A percentile compares a stretch with the other conserved stretches of the same genome.
Conservation (phyloP, 2,113 vertebrate species). For the Erythrocercus mccallii region DNA sequence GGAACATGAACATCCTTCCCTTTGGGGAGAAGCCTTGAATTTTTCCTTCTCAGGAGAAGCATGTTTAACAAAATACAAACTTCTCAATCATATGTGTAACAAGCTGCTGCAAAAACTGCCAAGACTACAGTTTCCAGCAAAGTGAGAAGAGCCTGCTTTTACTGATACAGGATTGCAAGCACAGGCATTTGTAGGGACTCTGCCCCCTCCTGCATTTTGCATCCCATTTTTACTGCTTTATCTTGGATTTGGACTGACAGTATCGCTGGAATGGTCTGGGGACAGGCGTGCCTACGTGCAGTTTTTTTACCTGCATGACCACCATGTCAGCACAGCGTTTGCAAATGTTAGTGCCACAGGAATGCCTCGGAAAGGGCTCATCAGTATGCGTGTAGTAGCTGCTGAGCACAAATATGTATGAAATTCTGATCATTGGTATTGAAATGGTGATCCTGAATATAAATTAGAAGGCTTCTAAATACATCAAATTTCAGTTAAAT, state of each 20-base stretch:
- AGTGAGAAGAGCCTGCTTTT: neutral
- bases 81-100: neutral
- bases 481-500: neutral
- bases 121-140: neutral
- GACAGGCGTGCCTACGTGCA: neutral
- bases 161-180: neutral
- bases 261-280: neutral
- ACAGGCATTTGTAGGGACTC: neutral
- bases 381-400: slow-evolving; percentile 33
- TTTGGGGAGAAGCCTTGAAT: neutral
- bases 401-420: slow-evolving; percentile 51
- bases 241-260: neutral
- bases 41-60: neutral
- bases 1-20: neutral
- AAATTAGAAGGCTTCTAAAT: slow-evolving; percentile 24
- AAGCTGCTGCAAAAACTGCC: neutral
- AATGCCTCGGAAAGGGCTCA: neutral
- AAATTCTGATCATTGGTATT: slow-evolving; percentile 48
- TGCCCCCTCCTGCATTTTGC: neutral
- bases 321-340: neutral
- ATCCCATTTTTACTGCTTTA: neutral
- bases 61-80: neutral
- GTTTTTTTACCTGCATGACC: neutral
- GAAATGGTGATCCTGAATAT: slow-evolving; percentile 48
- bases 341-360: neutral